A percentile compares a stretch with the other conserved stretches of the same genome.
These are phyloP conservation scores for Ceratitis capitata DNA, from an alignment of 1,140 invertebrate species.

Conservation along the genomic window DNA sequence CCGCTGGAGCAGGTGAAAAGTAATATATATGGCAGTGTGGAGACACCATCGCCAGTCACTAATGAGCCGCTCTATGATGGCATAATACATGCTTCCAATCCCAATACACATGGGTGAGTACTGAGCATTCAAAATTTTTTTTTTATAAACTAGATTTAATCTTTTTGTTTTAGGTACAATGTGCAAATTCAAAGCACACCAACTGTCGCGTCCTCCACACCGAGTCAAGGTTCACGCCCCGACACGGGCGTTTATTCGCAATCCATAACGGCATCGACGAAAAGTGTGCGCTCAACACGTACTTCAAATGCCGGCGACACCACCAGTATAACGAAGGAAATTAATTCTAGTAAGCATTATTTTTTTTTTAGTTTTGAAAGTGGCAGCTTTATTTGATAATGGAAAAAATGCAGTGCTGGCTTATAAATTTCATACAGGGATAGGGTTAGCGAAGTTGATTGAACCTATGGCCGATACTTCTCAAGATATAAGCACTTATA, in stretches of 20 bases:
- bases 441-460: too few relatives aligned
- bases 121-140: neutral
- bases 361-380: too few relatives aligned
- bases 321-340: conserved; percentile 60
- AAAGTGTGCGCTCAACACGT: conserved; percentile 54
- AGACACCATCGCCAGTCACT: conserved; percentile 61
- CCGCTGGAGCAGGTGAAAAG: conserved; percentile 61
- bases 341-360: conserved; percentile 51
- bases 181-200: conserved; percentile 63
- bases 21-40: conserved; percentile 62
- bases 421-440: too few relatives aligned
- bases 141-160: conserved; percentile 1
- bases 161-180: conserved; percentile 52
- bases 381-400: too few relatives aligned
- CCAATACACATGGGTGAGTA: conserved; percentile 62
- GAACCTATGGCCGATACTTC: too few relatives aligned
- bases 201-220: conserved; percentile 58
- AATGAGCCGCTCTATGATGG: conserved; percentile 60
- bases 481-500: too few relatives aligned
- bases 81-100: conserved; percentile 61
- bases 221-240: conserved; percentile 62
- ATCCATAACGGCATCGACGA: conserved; percentile 60
- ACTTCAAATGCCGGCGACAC: conserved; percentile 48
- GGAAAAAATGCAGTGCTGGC: too few relatives aligned
- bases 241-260: conserved; percentile 64